Conservation (phyloP, 2,797 vertebrate species). For the Crocidura indochinensis region DNA sequence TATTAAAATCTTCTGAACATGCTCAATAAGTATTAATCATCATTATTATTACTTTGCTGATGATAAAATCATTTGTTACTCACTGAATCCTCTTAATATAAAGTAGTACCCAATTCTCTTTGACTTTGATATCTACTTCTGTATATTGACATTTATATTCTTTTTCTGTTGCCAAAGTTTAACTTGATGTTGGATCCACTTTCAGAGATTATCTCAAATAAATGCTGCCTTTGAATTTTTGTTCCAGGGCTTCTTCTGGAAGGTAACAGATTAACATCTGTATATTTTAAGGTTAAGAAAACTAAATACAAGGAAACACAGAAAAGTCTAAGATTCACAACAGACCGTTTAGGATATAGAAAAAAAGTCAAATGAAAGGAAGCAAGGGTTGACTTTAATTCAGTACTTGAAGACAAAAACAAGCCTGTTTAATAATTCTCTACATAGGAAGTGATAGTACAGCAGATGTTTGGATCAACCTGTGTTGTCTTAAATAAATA, state of each 20-base stretch:
- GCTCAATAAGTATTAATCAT: too few species aligned
- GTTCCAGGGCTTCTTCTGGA: conserved; percentile 7
- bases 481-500: too few species aligned
- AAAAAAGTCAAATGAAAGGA: conserved; percentile 8
- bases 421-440: not conserved
- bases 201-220: conserved; percentile 35
- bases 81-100: too few species aligned
- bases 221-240: conserved; percentile 43
- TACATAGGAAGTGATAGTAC: not conserved
- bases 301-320: conserved; percentile 57
- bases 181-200: conserved; percentile 27
- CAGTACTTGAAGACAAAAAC: conserved; percentile 15
- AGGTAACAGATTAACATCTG: conserved; percentile 33
- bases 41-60: too few species aligned
- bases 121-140: too few species aligned
- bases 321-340: conserved; percentile 58
- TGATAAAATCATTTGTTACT: too few species aligned
- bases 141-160: too few species aligned
- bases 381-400: conserved; percentile 57
- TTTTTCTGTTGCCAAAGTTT: not conserved
- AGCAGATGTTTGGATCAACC: not conserved
- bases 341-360: conserved; percentile 37
- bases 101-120: too few species aligned
- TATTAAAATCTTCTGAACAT: too few species aligned
- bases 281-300: conserved; percentile 55